These are phyloP conservation scores for Meiosimyza platycephala DNA, from an alignment of 2,888 invertebrate genomes.

Conservation along the genomic window DNA sequence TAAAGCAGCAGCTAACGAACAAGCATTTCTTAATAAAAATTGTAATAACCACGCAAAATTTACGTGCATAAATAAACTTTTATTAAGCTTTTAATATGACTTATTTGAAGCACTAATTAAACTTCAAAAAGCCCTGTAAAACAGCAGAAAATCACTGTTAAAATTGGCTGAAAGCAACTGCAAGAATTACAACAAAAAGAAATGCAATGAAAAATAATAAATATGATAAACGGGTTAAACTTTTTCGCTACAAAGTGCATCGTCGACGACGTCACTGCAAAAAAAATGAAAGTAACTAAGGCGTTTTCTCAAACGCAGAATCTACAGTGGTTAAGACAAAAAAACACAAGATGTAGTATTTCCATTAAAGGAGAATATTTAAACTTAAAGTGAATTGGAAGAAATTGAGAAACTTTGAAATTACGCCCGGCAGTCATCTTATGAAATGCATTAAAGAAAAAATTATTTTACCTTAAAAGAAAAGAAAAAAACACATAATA, in stretches of 20 bases:
- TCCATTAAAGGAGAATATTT: slow-evolving; percentile 47
- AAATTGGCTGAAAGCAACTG: slow-evolving; percentile 1
- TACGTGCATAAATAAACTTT: slow-evolving; percentile 46
- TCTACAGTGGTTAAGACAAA: background rate
- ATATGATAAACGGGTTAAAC: slow-evolving; percentile 30
- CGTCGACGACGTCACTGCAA: slow-evolving; percentile 26
- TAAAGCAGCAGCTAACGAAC: background rate
- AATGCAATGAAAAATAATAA: slow-evolving; percentile 15
- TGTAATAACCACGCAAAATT: slow-evolving; percentile 32
- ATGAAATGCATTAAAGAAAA: slow-evolving; percentile 1
- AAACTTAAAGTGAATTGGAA: slow-evolving; percentile 43
- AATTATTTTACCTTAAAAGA: no score
- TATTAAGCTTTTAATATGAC: slow-evolving; percentile 47
- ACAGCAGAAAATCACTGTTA: slow-evolving; percentile 2
- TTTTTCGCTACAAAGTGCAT: slow-evolving; percentile 33
- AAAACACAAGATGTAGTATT: slow-evolving; percentile 24
- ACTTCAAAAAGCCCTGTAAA: slow-evolving; percentile 37
- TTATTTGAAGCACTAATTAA: slow-evolving; percentile 48
- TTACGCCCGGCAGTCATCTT: slow-evolving; percentile 46
- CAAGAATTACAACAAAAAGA: background rate
- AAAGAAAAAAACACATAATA: slow-evolving; percentile 3
- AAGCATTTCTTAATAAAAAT: background rate
- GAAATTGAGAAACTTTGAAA: slow-evolving; percentile 42
- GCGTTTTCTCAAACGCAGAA: slow-evolving; percentile 30
- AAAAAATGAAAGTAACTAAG: slow-evolving; percentile 23